phyloP scores from a whole-genome alignment of 2,113 vertebrate species.

The Steatornis caripensis region DNA sequence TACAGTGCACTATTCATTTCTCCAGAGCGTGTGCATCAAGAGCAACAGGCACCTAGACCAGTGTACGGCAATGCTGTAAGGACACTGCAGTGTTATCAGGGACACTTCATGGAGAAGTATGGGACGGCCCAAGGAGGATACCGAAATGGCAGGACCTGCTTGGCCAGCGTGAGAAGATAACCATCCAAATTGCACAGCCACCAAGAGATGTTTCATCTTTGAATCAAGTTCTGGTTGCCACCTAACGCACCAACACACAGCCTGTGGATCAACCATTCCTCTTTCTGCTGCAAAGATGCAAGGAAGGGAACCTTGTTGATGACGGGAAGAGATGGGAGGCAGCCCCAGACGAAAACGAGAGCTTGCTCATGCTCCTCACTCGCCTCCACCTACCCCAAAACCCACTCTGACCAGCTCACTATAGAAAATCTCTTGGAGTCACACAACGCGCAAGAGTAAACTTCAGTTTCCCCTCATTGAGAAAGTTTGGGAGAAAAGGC shows the following conservation, averaged over 20 bases:
- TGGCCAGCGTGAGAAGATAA: background rate
- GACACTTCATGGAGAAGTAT: fast-evolving
- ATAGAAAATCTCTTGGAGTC: background rate
- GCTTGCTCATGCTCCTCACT: background rate
- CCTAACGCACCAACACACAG: fast-evolving
- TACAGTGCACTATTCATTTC: background rate
- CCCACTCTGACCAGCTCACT: background rate
- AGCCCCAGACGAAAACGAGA: fast-evolving
- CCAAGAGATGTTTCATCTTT: background rate
- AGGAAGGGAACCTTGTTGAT: background rate
- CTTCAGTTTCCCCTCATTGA: fast-evolving
- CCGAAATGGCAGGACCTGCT: background rate
- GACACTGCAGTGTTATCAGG: fast-evolving
- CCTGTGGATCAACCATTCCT: background rate
- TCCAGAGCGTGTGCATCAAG: fast-evolving
- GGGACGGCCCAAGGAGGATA: no score
- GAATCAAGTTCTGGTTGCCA: background rate
- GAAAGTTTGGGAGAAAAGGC: background rate
- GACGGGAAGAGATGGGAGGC: background rate
- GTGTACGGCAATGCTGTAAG: background rate
- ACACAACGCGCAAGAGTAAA: background rate
- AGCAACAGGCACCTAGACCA: background rate
- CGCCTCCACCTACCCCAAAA: background rate
- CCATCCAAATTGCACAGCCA: background rate
- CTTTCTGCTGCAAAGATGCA: background rate